Evolutionary conservation across 2,113 vertebrate genomes (phyloP).

Genomic region (Gallinago paraguaiae): DNA sequence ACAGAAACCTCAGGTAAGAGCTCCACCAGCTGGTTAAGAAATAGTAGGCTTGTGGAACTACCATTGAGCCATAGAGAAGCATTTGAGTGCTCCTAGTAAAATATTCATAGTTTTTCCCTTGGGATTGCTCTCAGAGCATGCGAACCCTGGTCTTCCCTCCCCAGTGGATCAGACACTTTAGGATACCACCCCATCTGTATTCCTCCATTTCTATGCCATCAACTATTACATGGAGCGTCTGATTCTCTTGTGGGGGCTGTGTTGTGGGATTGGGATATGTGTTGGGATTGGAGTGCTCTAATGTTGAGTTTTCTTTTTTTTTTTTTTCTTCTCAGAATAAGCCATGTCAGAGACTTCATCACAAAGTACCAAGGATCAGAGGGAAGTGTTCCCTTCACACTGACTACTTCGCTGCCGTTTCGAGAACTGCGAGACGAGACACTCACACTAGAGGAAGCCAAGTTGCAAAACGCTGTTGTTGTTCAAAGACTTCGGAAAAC

Average conservation of each 20-base stretch:
- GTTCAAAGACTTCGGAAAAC: constrained; percentile 85
- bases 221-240: neutral
- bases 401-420: constrained; percentile 87
- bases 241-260: neutral
- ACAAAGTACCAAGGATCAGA: constrained; percentile 80
- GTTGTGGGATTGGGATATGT: neutral
- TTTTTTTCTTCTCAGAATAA: constrained; percentile 77
- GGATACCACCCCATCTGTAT: accelerated
- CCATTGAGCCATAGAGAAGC: neutral
- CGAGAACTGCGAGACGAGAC: constrained; percentile 80
- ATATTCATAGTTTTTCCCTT: neutral
- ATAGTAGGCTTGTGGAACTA: neutral
- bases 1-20: neutral
- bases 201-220: neutral
- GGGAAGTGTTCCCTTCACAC: constrained; percentile 77
- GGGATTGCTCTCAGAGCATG: neutral
- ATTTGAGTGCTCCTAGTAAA: neutral
- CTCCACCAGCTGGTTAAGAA: constrained; percentile 47
- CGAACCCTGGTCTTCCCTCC: neutral
- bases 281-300: neutral
- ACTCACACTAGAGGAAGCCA: constrained; percentile 85
- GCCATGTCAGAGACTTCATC: constrained; percentile 89
- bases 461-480: constrained; percentile 87
- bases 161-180: neutral
- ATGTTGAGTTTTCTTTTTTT: neutral